Evolutionary conservation across 2,113 vertebrate genomes (phyloP).

Genomic region (Elanus axillaris): DNA sequence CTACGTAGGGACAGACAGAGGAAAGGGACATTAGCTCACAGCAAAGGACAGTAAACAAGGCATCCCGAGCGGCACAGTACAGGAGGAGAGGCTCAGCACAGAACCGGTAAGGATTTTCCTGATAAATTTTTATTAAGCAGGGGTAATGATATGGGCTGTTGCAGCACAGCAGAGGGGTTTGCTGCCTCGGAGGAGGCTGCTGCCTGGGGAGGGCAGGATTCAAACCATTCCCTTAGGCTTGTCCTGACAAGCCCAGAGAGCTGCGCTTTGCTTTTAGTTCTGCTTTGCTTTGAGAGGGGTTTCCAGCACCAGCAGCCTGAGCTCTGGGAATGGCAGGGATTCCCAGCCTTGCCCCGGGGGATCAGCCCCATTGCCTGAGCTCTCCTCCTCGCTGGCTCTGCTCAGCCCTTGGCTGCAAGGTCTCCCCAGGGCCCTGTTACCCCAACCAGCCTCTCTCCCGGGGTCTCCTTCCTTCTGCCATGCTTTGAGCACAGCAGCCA

Average conservation of each 20-base stretch:
- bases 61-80: neutral
- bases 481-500: neutral
- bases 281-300: neutral
- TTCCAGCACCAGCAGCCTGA: neutral
- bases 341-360: neutral
- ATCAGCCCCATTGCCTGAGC: neutral
- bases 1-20: neutral
- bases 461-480: neutral
- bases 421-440: neutral
- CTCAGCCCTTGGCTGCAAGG: neutral
- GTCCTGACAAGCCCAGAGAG: neutral
- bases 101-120: constrained; percentile 27
- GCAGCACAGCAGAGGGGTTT: neutral
- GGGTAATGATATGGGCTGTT: accelerated
- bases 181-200: neutral
- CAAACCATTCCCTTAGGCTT: neutral
- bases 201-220: neutral
- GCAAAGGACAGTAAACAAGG: neutral
- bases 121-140: neutral
- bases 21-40: neutral
- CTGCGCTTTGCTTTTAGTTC: neutral
- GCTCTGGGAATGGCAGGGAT: neutral
- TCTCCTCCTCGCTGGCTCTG: neutral
- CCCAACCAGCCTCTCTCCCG: neutral
- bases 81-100: neutral